Base-by-base conservation (phyloP, 2,888 invertebrate genomes). In the Acholoe squamosa region DNA sequence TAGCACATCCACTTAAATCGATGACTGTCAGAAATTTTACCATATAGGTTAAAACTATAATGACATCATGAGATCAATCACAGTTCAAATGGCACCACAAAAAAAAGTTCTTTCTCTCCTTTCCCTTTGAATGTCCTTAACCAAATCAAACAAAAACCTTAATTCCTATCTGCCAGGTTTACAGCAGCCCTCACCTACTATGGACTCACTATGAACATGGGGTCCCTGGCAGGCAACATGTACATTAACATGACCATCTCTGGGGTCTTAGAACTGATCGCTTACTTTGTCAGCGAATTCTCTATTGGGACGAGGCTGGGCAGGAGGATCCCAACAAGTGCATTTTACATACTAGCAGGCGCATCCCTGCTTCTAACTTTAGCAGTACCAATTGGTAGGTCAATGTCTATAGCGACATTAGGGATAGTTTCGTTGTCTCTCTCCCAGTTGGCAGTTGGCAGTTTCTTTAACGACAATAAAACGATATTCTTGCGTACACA, bases 161-260 rank as follows among this genome's bases (percentile, higher is more conserved):
- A n/a, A 12, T 61, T 61, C 31, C 5, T 16, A 76, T 76, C 31
- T 76, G 14, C 76, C 76, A 86, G 86, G 86, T 86, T 86, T 28
- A 33, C 33, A 0, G 86, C 86, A 19, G 52, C 86, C 0, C 19
- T 54, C n/a, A 54, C 54, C 54, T 86, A 86, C 86, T 86, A 86
- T 25, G 86, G 86, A 12, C 52, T 86, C 25, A 86, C 28, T 19
- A 22, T 86, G 86, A 86, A 54, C 14, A 25, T 86, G 86, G 54
- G 56, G 12, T 52, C 52, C 14, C 28, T 52, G 86, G 86, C 56
- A 3, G 86, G 86, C 25, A 28, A 19, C 22, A 22, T 86, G n/a
- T 54, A 52, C 56, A n/a, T 86, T 28, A 86, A 86, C 28, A 28
- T 86, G 56, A 28, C 86, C 25, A 28, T 86, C 10, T 25, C 54